Percentiles rank a stretch among this genome's conserved stretches.
Evolutionary conservation across 1,140 invertebrate genomes (phyloP).

Genomic region (Luehdorfia chinensis): DNA sequence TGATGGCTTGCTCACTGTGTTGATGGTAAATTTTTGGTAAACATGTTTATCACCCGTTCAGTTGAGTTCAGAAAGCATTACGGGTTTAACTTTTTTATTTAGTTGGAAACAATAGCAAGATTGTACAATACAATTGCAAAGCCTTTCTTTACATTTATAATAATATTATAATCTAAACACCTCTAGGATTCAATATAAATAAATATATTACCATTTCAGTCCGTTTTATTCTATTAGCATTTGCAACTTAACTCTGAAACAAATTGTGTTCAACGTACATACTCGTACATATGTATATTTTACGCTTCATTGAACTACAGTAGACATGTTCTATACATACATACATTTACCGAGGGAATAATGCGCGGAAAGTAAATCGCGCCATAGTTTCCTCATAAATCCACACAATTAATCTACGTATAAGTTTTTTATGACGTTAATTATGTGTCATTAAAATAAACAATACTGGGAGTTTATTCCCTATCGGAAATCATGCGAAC

Average conservation of each 20-base stretch:
- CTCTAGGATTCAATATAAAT: too few relatives aligned
- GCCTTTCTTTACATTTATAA: slow-evolving; percentile 1
- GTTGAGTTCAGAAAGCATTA: slow-evolving; percentile 16
- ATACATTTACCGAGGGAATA: neutral
- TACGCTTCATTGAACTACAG: neutral
- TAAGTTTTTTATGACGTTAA: neutral
- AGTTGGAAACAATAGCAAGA: slow-evolving; percentile 7
- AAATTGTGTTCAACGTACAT: neutral
- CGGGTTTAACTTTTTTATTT: slow-evolving; percentile 3
- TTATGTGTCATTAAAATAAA: slow-evolving; percentile 16
- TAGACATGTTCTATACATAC: neutral
- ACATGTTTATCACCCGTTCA: slow-evolving; percentile 15
- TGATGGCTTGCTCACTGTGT: slow-evolving; percentile 18
- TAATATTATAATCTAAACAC: neutral
- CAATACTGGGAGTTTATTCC: slow-evolving; percentile 30
- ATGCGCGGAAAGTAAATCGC: neutral
- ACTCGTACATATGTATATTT: neutral
- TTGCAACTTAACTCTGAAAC: neutral
- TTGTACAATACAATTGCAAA: slow-evolving; percentile 12
- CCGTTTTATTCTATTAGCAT: neutral
- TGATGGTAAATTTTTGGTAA: slow-evolving; percentile 18
- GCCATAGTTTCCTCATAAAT: slow-evolving; percentile 2
- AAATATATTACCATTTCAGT: too few relatives aligned
- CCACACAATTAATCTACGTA: neutral
- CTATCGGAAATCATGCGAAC: slow-evolving; percentile 50